Conservation (phyloP, 2,888 invertebrate genomes). For the Eupithecia abbreviata region DNA sequence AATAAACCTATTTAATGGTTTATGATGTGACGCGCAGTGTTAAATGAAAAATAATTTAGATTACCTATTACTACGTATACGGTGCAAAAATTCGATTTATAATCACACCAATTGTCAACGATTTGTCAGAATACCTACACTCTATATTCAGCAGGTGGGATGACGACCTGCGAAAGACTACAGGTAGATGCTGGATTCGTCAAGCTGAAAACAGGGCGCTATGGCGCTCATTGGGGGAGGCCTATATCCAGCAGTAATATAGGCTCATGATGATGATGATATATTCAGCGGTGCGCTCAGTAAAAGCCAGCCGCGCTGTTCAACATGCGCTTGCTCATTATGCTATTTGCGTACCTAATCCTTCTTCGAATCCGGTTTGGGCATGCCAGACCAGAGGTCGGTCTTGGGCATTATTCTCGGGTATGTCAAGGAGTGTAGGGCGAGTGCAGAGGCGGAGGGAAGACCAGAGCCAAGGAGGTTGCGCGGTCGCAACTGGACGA, state of each 20-base stretch:
- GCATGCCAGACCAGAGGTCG: conserved; percentile 69
- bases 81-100: neutral
- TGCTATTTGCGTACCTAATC: conserved; percentile 48
- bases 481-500: conserved; percentile 76
- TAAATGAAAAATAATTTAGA: neutral
- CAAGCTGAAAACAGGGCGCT: too few relatives aligned
- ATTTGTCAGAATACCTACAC: too few relatives aligned
- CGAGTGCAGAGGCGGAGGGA: conserved; percentile 61
- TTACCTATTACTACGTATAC: neutral
- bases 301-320: neutral
- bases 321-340: neutral
- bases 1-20: neutral
- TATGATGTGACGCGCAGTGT: neutral
- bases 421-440: conserved; percentile 71
- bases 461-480: conserved; percentile 44
- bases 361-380: conserved; percentile 69
- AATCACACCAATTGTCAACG: neutral
- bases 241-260: too few relatives aligned
- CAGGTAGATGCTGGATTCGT: too few relatives aligned
- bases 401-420: conserved; percentile 75
- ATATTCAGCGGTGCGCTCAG: neutral
- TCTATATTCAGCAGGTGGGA: too few relatives aligned
- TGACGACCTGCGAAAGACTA: too few relatives aligned
- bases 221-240: too few relatives aligned
- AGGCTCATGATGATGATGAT: too few relatives aligned